phyloP scores from a whole-genome alignment of 2,888 invertebrate genomes.

The Beris chalybata region DNA sequence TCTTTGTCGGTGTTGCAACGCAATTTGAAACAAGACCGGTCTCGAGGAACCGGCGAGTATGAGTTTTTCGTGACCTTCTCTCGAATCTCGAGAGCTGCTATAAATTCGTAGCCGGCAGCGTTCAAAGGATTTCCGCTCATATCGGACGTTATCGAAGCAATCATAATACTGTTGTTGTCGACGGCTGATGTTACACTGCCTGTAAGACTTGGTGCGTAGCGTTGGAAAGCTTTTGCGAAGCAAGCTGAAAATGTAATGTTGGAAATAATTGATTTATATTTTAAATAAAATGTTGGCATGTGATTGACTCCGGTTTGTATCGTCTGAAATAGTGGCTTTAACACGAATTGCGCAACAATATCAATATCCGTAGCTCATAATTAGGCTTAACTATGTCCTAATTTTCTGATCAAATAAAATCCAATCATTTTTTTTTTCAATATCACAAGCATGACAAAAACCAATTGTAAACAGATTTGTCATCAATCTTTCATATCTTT shows the following conservation, averaged over 20 bases:
- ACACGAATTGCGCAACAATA: no score
- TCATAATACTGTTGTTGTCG: constrained; percentile 49
- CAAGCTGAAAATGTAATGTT: constrained; percentile 58
- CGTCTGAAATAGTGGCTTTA: no score
- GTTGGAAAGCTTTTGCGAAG: constrained; percentile 93
- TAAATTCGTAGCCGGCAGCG: constrained; percentile 78
- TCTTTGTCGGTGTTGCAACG: constrained; percentile 85
- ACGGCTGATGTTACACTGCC: constrained; percentile 69
- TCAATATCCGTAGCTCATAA: no score
- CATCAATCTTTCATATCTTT: no score
- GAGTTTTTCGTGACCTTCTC: constrained; percentile 88
- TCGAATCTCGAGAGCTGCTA: constrained; percentile 90
- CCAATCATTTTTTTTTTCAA: no score
- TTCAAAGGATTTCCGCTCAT: constrained; percentile 61
- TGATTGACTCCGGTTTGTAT: no score
- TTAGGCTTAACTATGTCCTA: no score
- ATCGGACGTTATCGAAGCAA: constrained; percentile 65
- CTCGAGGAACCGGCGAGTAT: constrained; percentile 83
- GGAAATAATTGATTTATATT: no score
- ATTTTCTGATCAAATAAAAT: no score
- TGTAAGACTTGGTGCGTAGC: constrained; percentile 81
- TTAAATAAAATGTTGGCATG: no score
- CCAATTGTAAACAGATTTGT: no score
- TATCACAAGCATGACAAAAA: no score
- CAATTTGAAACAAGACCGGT: constrained; percentile 82